Percentiles rank a stretch among this genome's conserved stretches.
Conservation (phyloP, 2,113 vertebrate genomes). For the Thermophis baileyi region DNA sequence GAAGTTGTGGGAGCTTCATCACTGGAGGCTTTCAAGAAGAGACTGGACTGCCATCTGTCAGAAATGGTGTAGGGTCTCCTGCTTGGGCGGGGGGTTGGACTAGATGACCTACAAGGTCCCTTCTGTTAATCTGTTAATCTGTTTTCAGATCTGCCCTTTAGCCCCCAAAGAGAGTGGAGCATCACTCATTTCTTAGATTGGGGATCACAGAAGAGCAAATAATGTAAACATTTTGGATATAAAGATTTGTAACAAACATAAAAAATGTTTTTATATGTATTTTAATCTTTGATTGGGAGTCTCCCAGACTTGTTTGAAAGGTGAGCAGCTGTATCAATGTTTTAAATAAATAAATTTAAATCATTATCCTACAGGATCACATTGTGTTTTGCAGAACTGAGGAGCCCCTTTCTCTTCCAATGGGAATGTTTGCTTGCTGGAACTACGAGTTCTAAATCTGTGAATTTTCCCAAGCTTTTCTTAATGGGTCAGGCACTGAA, state of each 20-base stretch:
- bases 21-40: no score
- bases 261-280: background rate
- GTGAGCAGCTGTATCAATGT: background rate
- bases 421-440: background rate
- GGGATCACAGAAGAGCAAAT: background rate
- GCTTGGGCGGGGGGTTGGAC: no score
- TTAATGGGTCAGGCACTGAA: background rate
- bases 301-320: background rate
- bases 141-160: background rate
- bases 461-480: slow-evolving; percentile 12
- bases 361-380: background rate
- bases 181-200: background rate
- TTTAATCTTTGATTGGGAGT: background rate
- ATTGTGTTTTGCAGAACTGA: background rate
- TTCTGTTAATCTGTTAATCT: no score
- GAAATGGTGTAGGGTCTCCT: no score
- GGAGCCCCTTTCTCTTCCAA: background rate
- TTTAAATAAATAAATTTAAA: background rate
- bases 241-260: background rate
- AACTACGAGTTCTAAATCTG: background rate
- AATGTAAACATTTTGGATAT: background rate
- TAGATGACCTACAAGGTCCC: no score
- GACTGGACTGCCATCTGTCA: no score
- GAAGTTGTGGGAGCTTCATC: no score
- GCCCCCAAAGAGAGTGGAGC: background rate